phyloP scores from a whole-genome alignment of 64 coral and sea anemone genomes.

The Orbicella faveolata region DNA sequence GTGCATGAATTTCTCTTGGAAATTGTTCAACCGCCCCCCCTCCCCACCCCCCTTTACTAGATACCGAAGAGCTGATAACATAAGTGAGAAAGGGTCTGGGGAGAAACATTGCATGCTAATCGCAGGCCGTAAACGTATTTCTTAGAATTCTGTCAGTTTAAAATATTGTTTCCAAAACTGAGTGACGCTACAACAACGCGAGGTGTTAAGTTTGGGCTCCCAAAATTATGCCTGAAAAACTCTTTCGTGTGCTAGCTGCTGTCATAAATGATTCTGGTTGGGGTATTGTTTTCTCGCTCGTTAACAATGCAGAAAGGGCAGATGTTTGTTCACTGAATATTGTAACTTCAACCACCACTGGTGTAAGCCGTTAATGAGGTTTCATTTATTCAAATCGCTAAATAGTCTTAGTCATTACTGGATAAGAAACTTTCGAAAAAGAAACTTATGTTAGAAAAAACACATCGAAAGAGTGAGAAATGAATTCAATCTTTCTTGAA shows the following conservation, averaged over 20 bases:
- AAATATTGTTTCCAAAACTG: too few species aligned
- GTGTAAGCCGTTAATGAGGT: not conserved
- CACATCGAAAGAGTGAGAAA: not conserved
- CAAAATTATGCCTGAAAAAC: not conserved
- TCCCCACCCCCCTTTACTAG: too few species aligned
- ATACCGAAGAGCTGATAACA: too few species aligned
- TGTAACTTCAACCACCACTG: not conserved
- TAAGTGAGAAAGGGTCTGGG: too few species aligned
- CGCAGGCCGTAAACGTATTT: too few species aligned
- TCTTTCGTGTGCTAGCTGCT: not conserved
- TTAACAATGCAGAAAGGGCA: constrained; percentile 5
- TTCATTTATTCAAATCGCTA: not conserved
- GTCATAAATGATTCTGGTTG: not conserved
- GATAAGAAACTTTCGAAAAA: not conserved
- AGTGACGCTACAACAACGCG: not conserved
- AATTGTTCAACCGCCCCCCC: too few species aligned
- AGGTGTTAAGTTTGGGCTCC: not conserved
- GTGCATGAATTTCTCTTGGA: too few species aligned
- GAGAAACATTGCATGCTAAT: too few species aligned
- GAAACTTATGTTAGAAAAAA: too few species aligned
- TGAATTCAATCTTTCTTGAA: not conserved
- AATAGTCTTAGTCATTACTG: not conserved
- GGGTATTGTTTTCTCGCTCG: not conserved
- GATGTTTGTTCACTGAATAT: constrained; percentile 18
- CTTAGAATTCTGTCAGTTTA: too few species aligned